Evolutionary conservation across 2,113 vertebrate genomes (phyloP).

Genomic region (Cyanoderma ruficeps): DNA sequence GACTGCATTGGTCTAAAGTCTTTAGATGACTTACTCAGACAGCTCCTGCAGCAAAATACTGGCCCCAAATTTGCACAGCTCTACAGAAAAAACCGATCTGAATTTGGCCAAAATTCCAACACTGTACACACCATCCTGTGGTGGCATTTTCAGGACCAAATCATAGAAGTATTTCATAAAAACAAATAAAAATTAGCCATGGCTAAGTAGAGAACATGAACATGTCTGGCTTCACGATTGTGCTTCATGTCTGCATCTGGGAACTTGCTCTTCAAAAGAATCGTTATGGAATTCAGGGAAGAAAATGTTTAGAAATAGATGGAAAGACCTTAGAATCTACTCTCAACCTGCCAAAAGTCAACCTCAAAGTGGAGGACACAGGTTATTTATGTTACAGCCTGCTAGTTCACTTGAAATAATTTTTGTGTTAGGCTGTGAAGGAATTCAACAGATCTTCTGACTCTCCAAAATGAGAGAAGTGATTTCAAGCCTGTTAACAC

Average conservation of each 20-base stretch:
- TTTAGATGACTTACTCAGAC: neutral
- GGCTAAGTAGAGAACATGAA: neutral
- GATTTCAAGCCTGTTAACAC: neutral
- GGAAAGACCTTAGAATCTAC: neutral
- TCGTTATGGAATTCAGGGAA: neutral
- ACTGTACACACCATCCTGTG: neutral
- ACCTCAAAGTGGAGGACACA: neutral
- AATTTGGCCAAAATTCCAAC: neutral
- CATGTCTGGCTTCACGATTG: neutral
- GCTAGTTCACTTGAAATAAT: neutral
- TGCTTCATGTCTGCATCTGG: neutral
- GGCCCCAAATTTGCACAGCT: neutral
- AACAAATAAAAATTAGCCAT: neutral
- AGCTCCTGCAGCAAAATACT: neutral
- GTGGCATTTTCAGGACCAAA: neutral
- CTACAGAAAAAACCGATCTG: neutral
- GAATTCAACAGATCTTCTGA: neutral
- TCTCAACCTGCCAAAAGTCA: neutral
- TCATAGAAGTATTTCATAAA: neutral
- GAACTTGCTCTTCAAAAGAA: neutral
- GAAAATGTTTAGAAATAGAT: neutral
- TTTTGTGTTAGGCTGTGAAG: neutral
- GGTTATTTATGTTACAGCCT: neutral
- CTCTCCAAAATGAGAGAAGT: rapidly evolving
- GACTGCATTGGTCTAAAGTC: neutral